Percentiles rank a stretch among this genome's conserved stretches.
Conservation (phyloP, 2,797 vertebrate genomes). For the Holocentrus rufus region DNA sequence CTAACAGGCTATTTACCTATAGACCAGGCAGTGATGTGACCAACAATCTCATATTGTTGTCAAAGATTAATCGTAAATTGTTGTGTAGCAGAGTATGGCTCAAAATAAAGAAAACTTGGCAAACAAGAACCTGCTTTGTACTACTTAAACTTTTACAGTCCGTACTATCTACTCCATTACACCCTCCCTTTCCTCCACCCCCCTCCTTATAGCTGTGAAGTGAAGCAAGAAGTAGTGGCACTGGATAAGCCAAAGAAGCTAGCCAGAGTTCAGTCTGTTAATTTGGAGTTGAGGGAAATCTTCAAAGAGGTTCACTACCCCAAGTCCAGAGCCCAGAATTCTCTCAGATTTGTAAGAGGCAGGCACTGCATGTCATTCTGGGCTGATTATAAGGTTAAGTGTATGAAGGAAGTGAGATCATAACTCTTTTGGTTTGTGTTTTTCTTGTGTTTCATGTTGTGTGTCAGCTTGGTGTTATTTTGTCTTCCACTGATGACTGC, state of each 20-base stretch:
- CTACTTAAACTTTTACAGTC: slow-evolving; percentile 3
- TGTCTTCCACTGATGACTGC: no score
- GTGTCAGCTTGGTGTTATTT: no score
- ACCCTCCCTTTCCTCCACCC: slow-evolving; percentile 3
- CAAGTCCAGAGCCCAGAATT: background rate
- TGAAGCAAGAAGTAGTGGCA: slow-evolving; percentile 30
- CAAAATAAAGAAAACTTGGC: no score
- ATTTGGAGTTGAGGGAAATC: slow-evolving; percentile 10
- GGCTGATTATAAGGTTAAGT: no score
- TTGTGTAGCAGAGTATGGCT: slow-evolving; percentile 6
- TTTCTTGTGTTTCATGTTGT: no score
- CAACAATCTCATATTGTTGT: slow-evolving; percentile 13
- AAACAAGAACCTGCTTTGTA: no score
- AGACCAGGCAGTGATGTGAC: slow-evolving; percentile 17
- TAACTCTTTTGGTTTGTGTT: background rate
- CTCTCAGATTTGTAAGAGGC: background rate
- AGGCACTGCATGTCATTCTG: background rate
- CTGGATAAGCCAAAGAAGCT: slow-evolving; percentile 59
- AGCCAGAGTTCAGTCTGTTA: slow-evolving; percentile 69
- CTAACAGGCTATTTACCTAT: slow-evolving; percentile 31
- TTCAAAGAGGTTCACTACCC: no score
- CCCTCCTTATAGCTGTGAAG: slow-evolving; percentile 22
- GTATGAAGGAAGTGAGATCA: slow-evolving; percentile 2
- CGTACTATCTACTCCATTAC: slow-evolving; percentile 8
- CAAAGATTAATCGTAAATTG: slow-evolving; percentile 27